Evolutionary conservation across 2,113 vertebrate genomes (phyloP).

Genomic region (Neotoma lepida): DNA sequence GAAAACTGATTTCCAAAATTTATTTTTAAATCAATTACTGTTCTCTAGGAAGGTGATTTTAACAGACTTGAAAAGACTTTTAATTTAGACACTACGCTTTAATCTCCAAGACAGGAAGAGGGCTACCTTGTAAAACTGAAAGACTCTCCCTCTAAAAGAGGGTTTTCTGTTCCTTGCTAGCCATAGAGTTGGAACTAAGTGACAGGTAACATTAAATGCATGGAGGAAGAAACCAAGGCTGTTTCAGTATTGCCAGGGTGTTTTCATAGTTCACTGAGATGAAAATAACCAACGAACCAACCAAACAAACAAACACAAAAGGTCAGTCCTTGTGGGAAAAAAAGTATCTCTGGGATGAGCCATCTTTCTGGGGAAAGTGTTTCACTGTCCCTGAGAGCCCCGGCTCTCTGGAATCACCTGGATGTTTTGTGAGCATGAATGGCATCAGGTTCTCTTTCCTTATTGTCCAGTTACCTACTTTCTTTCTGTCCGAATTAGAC

Average conservation of each 20-base stretch:
- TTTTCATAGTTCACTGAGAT: slow-evolving; percentile 35
- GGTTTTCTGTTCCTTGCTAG: not conserved
- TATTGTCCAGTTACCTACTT: not conserved
- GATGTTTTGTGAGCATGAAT: not conserved
- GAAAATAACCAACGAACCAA: not conserved
- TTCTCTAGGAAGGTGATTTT: slow-evolving; percentile 7
- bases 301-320: not conserved
- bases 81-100: slow-evolving; percentile 3
- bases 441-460: not conserved
- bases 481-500: not conserved
- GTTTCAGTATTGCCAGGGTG: not conserved
- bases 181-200: not conserved
- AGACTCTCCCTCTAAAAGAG: not conserved
- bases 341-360: not conserved
- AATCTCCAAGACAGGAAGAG: not conserved
- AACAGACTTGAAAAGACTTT: slow-evolving; percentile 21
- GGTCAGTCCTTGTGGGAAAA: not conserved
- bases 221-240: not conserved
- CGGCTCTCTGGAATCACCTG: not conserved
- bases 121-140: not conserved
- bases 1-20: not conserved
- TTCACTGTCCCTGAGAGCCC: not conserved
- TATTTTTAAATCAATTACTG: slow-evolving; percentile 10
- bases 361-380: not conserved
- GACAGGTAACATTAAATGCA: not conserved